These are phyloP conservation scores for Asobara japonica DNA, from an alignment of 1,140 invertebrate species.

Conservation along the genomic window DNA sequence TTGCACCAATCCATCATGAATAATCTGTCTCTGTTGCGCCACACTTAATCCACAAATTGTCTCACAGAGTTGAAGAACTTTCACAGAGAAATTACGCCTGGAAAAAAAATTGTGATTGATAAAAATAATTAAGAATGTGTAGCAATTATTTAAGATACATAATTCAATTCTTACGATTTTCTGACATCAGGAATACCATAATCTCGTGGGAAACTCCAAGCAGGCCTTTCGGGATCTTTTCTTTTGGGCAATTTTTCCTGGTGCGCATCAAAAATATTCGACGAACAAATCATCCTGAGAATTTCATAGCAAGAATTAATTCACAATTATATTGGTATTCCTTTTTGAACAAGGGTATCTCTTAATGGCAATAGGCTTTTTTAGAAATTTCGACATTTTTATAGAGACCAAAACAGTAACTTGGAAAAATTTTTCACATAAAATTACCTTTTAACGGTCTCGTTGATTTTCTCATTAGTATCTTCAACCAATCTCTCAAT, in stretches of 20 bases:
- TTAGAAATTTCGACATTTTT: slow-evolving; percentile 37
- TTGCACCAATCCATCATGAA: slow-evolving; percentile 69
- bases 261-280: slow-evolving; percentile 81
- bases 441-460: slow-evolving; percentile 60
- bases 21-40: slow-evolving; percentile 66
- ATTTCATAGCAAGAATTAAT: slow-evolving; percentile 26
- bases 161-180: slow-evolving; percentile 72
- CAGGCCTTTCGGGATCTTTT: slow-evolving; percentile 75
- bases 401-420: neutral
- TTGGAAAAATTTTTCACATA: neutral
- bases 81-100: slow-evolving; percentile 76
- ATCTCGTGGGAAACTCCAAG: slow-evolving; percentile 75
- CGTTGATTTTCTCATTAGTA: slow-evolving; percentile 57
- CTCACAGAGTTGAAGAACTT: slow-evolving; percentile 78
- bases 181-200: slow-evolving; percentile 78
- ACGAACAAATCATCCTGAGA: slow-evolving; percentile 71
- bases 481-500: slow-evolving; percentile 62
- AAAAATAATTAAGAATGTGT: slow-evolving; percentile 9
- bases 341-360: no score
- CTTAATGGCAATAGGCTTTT: no score
- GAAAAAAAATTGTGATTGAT: slow-evolving; percentile 51
- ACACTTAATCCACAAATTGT: slow-evolving; percentile 68
- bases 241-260: slow-evolving; percentile 80
- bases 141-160: slow-evolving; percentile 13
- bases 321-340: no score